Evolutionary conservation across 2,113 vertebrate genomes (phyloP), one percentile per base, ranked within the genome.

Genomic region (Actenoides lindsayi): DNA sequence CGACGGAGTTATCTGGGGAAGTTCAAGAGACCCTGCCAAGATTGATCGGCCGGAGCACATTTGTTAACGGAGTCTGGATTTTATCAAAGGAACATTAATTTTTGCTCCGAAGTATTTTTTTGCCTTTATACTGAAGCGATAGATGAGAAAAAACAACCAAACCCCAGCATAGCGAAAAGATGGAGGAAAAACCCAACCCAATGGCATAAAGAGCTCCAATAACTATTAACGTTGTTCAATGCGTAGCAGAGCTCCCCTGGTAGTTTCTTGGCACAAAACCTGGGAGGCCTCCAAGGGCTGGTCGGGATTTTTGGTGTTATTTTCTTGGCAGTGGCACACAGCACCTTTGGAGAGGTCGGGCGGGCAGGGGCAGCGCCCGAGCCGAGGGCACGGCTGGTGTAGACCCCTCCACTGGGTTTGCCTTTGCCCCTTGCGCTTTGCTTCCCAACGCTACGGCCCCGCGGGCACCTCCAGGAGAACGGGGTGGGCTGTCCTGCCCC

Each of bases 341-440:
- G 59, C 21, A 37, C 25, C 30, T 56, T 31, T 56, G 17, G 16
- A 19, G 63, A 64, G 77, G 57, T 76, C 53, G 23, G 59, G 73
- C 44, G 30, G 53, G 8, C 62, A 46, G 48, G 60, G 69, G 30
- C 68, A 25, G 76, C 57, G 62, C 33, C 64, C 74, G 23, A 24
- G 67, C 7, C 6, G 62, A 75, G 86, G 75, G 71, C 9, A 27
- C 21, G 2, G 2, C 0, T 2, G 16, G 35, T 50, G 50, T 8
- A 25, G 5, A 33, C 60, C 87, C 70, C 0, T 6, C 10, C 23
- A 24, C 2, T 9, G 48, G 21, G 21, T 46, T 50, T 50, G 21
- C 48, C 3, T 24, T 50, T 25, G 7, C 6, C 0, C 1, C 23
- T 12, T 16, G 46, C 2, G 0, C 11, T 37, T 12, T 6, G 42